Evolutionary conservation across 2,888 invertebrate species (phyloP).

Genomic region (Mechanitis mazaeus): DNA sequence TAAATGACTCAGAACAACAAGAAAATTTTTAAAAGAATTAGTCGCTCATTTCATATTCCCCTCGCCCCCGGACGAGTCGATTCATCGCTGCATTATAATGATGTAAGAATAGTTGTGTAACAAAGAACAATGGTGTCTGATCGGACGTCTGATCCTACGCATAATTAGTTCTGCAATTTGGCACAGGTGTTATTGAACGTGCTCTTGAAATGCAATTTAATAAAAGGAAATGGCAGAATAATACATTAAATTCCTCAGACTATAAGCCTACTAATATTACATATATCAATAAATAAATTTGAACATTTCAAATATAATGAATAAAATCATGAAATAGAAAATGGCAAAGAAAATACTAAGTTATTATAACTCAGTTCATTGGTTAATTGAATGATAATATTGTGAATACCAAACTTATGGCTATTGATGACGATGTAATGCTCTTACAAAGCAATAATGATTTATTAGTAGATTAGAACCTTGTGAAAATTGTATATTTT

Average conservation of each 20-base stretch:
- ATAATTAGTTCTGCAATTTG: constrained; percentile 12
- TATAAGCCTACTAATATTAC: no score
- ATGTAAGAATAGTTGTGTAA: constrained; percentile 22
- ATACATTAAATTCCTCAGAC: no score
- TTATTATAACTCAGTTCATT: no score
- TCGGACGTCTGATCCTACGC: constrained; percentile 8
- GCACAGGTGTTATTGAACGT: constrained; percentile 10
- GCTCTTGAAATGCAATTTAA: not conserved
- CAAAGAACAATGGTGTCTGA: constrained; percentile 18
- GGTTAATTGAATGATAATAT: no score
- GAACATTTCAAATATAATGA: no score
- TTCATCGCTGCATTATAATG: constrained; percentile 18
- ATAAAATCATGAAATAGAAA: no score
- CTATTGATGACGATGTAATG: no score
- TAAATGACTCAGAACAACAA: not conserved
- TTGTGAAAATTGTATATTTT: not conserved
- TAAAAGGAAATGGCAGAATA: no score
- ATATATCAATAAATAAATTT: no score
- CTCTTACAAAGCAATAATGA: no score
- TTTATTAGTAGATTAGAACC: not conserved
- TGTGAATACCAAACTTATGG: no score
- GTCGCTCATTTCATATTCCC: constrained; percentile 19
- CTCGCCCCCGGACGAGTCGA: constrained; percentile 19
- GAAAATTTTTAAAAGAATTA: not conserved
- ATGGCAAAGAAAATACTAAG: no score